Evolutionary conservation across 2,888 invertebrate genomes (phyloP), one percentile per base, ranked within the genome.

Genomic region (Pocota personata): DNA sequence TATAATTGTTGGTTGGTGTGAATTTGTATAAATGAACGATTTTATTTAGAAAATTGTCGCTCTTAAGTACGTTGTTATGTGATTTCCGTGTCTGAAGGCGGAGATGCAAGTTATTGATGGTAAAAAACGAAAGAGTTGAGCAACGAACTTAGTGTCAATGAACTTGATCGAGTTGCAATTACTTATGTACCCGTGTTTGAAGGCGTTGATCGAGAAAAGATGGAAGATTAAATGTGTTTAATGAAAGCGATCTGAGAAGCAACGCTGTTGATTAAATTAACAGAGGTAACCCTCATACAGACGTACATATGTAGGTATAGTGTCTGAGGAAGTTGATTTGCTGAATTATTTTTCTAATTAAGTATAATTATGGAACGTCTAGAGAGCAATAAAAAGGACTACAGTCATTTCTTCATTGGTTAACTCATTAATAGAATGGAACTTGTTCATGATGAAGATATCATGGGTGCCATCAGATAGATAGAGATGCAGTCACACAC

Each of bases 11-110:
- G 43, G 19, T 35, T 52, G 55, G 12, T 64, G 84, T 64, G 69
- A 76, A 64, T 57, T 75, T 64, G 52, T 64, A n/a, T 48, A 64
- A 48, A 43, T 55, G 62, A 75, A 50, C 32, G 64, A 79, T 71
- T 76, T 62, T 40, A 76, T 79, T 83, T 46, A 57, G 73, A 43
- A 75, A 76, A 64, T 60, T 84, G 79, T 84, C 75, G 69, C 14
- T 71, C 6, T 21, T 46, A 50, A 75, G 30, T 43, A 24, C 10
- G 32, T 19, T 64, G 62, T 46, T 3, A 40, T 32, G 32, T 10
- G 37, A 57, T 79, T 79, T 84, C 83, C 83, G 73, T 75, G 79
- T 64, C 77, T 27, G 3, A 19, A 73, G 37, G 48, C 43, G 30
- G 2, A 43, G 32, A 32, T 14, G 43, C 21, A 27, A 21, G 52